Base-by-base conservation (phyloP, 1,140 invertebrate genomes). In the Heliconius melpomene region DNA sequence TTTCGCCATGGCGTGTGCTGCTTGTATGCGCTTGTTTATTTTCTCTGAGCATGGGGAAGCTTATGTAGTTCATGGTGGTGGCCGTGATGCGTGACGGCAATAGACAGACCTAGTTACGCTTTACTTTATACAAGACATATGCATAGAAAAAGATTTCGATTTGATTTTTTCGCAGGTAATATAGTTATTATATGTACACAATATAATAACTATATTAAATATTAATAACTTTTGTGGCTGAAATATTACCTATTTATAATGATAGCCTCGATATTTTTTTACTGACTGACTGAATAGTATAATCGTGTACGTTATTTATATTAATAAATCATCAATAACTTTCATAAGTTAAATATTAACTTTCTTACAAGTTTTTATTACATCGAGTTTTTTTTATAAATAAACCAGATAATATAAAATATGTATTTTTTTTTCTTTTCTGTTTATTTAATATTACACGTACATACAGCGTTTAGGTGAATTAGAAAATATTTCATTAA, bases 11-110 rank as follows among this genome's bases (percentile, higher is more conserved):
- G 74, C 54, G 72, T 72, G 72, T 73, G 72, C 7, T 11, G 54
- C 6, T 52, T 20, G 29, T 60, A 26, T 57, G 29, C 26, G 74
- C 50, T 66, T 18, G 40, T 52, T 74, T n/a, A 75, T 54, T 57
- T 66, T 66, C 60, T 32, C 73, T n/a, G 52, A 50, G 73, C 57
- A 76, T 46, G 75, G 57, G 46, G 29, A 36, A 57, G 32, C 26
- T n/a, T 18, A 72, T 36, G 29, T 72, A 72, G 38, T 38, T 38
- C 50, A 60, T 74, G 54, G 46, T 76, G 54, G 40, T 32, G 9
- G 32, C 52, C 76, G 52, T 66, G 70, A 71, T 18, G 72, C 82
- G 79, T 83, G 76, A 83, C 82, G 79, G 60, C 82, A 83, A 83
- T 77, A 79, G 79, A 74, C 74, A 79, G 79, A 79, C 79, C 82